Base-by-base conservation (phyloP, 2,797 vertebrate species). In the Rachycentron canadum region DNA sequence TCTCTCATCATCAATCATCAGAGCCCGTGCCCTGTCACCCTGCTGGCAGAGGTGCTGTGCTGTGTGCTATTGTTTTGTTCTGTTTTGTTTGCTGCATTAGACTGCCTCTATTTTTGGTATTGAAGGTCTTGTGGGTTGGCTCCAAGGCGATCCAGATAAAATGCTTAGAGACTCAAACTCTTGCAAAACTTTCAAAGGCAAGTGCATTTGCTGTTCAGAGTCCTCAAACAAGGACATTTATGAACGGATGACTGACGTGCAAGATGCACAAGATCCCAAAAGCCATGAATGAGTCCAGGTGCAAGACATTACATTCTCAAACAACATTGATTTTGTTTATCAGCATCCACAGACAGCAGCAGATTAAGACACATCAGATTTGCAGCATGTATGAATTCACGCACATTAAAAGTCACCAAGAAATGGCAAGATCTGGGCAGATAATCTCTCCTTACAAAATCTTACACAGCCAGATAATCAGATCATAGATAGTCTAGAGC, bases 1-100 rank as follows among this genome's bases (percentile, higher is more conserved):
- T 71, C 71, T 70, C 78, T 86, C 87, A 76, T 93, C 91, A 92
- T 94, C 90, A 85, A 91, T 94, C 93, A 92, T 81, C 40, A 1
- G 47, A 83, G 89, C 84, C 81, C 58, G 30, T 88, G 88, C 78
- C 88, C 84, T 66, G 87, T 91, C 88, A 85, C 88, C 89, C 78
- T 21, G 68, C 79, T 87, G 86, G 85, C 87, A 90, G 78, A 88
- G 86, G 87, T 78, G 85, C 83, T 71, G 73, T 59, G 77, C 69
- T 21, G 14, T 60, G 85, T 19, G 73, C 88, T 88, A 78, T 91
- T 90, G 88, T 91, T 88, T 82, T 85, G 73, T 86, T 82, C 85
- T 43, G 69, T 87, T 89, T 85, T 88, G 78, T 86, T 88, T 87
- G 68, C 71, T 58, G 75, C 65, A 81, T 88, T 83, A 76, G 73